Base-by-base conservation (phyloP, 2,888 invertebrate genomes). In the Eilema caniola region DNA sequence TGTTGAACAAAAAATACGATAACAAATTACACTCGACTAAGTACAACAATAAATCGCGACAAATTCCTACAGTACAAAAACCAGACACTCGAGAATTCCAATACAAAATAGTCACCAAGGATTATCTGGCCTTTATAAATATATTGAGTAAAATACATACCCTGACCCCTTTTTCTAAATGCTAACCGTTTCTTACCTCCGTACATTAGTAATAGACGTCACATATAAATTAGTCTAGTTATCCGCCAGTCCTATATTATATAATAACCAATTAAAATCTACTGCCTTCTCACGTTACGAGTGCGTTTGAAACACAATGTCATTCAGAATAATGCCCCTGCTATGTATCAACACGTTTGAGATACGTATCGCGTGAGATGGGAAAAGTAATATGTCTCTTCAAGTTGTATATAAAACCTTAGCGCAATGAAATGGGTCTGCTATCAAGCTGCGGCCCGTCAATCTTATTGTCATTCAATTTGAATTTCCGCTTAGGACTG, bases 391-490 rank as follows among this genome's bases (percentile, higher is more conserved):
- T 91, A 89, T 86, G 85, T 89, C 87, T 88, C 84, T 62, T 77
- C 74, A 78, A 77, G 77, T 73, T 81, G 83, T 82, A 77, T 70
- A 82, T 83, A 82, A 82, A 84, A 90, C 88, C 89, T 89, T 88
- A 76, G 84, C 86, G 88, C 87, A 90, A 91, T 90, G 92, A 90
- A 91, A 92, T 86, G 88, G 90, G 89, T 89, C 87, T 85, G 90
- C 89, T 92, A 92, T 93, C 92, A 88, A 86, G 83, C 87, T 85
- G 88, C 85, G 87, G 88, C 89, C 91, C 93, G 93, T 93, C 94
- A 92, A 93, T 94, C 93, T 93, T 93, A 93, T 93, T 93, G 93
- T 94, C 93, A 91, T 93, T 93, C 93, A 92, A 93, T 93, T 94
- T 93, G 92, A 93, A 93, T 93, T 93, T 92, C 90, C 91, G 88